These are phyloP conservation scores for Aplocera efformata DNA, from an alignment of 2,888 invertebrate genomes.

Conservation along the genomic window DNA sequence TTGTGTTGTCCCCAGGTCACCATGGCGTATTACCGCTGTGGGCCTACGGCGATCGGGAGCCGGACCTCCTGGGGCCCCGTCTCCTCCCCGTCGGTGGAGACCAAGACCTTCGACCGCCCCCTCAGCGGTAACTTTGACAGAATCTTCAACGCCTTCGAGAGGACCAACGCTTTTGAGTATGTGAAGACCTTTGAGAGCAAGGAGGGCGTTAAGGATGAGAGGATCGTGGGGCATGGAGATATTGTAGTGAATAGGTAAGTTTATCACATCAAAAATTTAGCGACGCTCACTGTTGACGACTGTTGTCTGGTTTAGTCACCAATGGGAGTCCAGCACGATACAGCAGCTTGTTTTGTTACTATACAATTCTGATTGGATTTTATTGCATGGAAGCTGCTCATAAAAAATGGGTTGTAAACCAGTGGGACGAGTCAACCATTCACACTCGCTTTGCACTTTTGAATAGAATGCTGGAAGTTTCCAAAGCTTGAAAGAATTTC, in stretches of 20 bases:
- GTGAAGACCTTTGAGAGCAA: slow-evolving; percentile 29
- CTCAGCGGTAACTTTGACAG: slow-evolving; percentile 73
- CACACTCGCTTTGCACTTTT: too few relatives aligned
- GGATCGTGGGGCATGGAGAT: slow-evolving; percentile 62
- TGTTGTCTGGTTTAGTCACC: too few relatives aligned
- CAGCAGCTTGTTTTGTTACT: too few relatives aligned
- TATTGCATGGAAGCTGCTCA: too few relatives aligned
- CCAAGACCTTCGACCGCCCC: slow-evolving; percentile 63
- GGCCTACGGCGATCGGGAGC: slow-evolving; percentile 70
- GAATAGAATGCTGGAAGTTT: too few relatives aligned
- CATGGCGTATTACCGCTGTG: slow-evolving; percentile 73
- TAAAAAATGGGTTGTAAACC: too few relatives aligned
- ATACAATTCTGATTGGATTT: too few relatives aligned
- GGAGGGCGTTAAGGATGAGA: slow-evolving; percentile 39
- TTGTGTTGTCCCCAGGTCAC: slow-evolving; percentile 40
- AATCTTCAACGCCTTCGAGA: slow-evolving; percentile 74
- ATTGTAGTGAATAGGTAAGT: slow-evolving; percentile 56
- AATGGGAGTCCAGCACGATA: too few relatives aligned
- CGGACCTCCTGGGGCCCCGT: slow-evolving; percentile 80
- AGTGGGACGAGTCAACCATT: too few relatives aligned
- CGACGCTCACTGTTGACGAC: too few relatives aligned
- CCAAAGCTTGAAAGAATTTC: too few relatives aligned
- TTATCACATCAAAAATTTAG: too few relatives aligned
- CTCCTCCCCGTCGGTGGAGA: slow-evolving; percentile 63
- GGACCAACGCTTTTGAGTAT: slow-evolving; percentile 72